Evolutionary conservation across 2,888 invertebrate species (phyloP).

Genomic region (Oxystoma pomonae): DNA sequence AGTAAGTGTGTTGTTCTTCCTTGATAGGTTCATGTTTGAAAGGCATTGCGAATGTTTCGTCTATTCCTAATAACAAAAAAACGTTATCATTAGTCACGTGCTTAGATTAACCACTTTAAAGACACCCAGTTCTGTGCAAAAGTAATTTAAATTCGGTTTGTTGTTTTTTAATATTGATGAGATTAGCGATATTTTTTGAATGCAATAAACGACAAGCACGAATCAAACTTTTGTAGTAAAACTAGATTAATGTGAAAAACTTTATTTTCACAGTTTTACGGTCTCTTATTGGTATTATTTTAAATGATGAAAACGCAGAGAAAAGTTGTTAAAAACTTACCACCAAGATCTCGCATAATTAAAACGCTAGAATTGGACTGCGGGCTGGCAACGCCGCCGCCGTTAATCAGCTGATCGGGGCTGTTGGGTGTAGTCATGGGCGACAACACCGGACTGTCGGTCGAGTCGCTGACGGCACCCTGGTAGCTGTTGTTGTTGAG

Average conservation of each 20-base stretch:
- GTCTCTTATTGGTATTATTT: too few relatives aligned
- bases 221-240: too few relatives aligned
- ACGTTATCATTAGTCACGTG: too few relatives aligned
- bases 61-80: conserved; percentile 42
- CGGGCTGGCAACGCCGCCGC: conserved; percentile 43
- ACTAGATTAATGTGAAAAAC: too few relatives aligned
- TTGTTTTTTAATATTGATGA: too few relatives aligned
- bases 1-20: conserved; percentile 49
- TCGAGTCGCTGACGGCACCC: conserved; percentile 52
- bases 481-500: conserved; percentile 51
- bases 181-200: too few relatives aligned
- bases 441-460: conserved; percentile 53
- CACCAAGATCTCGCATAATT: conserved; percentile 49
- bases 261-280: too few relatives aligned
- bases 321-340: background rate
- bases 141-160: too few relatives aligned
- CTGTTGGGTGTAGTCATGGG: conserved; percentile 46
- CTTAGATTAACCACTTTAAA: too few relatives aligned
- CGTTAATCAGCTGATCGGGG: conserved; percentile 45
- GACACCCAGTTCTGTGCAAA: too few relatives aligned
- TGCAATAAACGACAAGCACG: too few relatives aligned
- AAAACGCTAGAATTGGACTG: conserved; percentile 45
- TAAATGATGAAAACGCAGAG: too few relatives aligned
- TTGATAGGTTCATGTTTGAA: conserved; percentile 55
- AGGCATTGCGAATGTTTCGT: conserved; percentile 43